Base-by-base conservation (phyloP, 1,140 invertebrate genomes). In the Hydropsyche tenuis region DNA sequence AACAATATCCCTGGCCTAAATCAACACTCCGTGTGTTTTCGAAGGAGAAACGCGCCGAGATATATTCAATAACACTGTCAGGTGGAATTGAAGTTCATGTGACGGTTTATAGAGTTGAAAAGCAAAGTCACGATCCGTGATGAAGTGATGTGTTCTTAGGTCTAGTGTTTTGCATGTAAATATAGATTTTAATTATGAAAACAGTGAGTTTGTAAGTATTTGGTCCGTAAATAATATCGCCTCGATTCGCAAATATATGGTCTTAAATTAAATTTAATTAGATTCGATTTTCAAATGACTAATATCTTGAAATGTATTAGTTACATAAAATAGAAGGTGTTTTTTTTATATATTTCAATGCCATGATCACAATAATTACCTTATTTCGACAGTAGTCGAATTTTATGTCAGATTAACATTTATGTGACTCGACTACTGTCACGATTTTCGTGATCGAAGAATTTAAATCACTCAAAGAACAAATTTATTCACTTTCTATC, bases 41-140 rank as follows among this genome's bases (percentile, higher is more conserved):
- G 12, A 23, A 60, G 56, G 56, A 60, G 12, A n/a, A n/a, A 4
- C 9, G 30, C 9, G 3, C 30, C 9, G 30, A 4, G 30, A 37
- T 37, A 37, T 37, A 37, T 37, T 37, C 30, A 37, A 53, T 53
- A 53, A 18, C 48, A 53, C 16, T 9, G 30, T 37, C 30, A 37
- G 7, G 48, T 2, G 23, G 25, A 25, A 60, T 22, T 60, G 23
- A 60, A 60, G 25, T 12, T 60, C 56, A 14, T 60, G 23, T 25
- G 56, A 27, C 23, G 56, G 23, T 9, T 14, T 25, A 11, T 3
- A 23, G 12, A 14, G 48, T 53, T 20, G 48, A 53, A 53, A 16
- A 53, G 20, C 20, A 16, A 18, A 16, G 48, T 53, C 48, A 27
- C 23, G 56, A 60, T 60, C 25, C 56, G 56, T 60, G 56, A 60